Evolutionary conservation across 2,888 invertebrate genomes (phyloP), one percentile per base, ranked within the genome.

Genomic region (Dynastes hyllus): DNA sequence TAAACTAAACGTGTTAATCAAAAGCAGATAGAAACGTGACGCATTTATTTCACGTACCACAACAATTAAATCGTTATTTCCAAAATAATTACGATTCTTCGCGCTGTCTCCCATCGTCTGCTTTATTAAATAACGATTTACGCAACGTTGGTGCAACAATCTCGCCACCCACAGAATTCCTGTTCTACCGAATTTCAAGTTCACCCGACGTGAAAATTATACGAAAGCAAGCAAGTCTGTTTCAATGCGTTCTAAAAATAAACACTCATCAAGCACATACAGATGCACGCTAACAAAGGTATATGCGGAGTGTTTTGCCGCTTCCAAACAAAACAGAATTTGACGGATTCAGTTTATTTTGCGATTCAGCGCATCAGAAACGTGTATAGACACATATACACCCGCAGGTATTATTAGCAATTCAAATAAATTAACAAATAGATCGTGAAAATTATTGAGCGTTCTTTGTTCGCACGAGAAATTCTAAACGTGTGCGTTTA

Each of bases 151-250:
- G 55, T 58, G 29, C 29, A 69, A 69, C 29, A 69, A 51, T 27
- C 29, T 37, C 11, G 37, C 71, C 73, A 40, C 58, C 37, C 16
- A 58, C 37, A 58, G 58, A 45, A 58, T 73, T 58, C 37, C 16
- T 61, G 51, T 58, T 55, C 9, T 32, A 73, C 32, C 37, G 58
- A 73, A 73, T 58, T 71, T 73, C 73, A 73, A 73, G 73, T 73
- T 73, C 73, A 73, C 73, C 40, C 55, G 73, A 73, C 73, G 73
- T 73, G 73, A 73, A 73, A 73, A 73, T 73, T 73, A 73, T 58
- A 73, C 73, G 73, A 73, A 73, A 73, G 58, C 73, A 73, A 73
- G 58, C 73, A 55, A 58, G 58, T 73, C 61, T 61, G 73, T 58
- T 58, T 55, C 40, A 40, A 29, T 58, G 55, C 51, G 22, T 73